phyloP scores from a whole-genome alignment of 2,888 invertebrate species.

The Drosophila merina region DNA sequence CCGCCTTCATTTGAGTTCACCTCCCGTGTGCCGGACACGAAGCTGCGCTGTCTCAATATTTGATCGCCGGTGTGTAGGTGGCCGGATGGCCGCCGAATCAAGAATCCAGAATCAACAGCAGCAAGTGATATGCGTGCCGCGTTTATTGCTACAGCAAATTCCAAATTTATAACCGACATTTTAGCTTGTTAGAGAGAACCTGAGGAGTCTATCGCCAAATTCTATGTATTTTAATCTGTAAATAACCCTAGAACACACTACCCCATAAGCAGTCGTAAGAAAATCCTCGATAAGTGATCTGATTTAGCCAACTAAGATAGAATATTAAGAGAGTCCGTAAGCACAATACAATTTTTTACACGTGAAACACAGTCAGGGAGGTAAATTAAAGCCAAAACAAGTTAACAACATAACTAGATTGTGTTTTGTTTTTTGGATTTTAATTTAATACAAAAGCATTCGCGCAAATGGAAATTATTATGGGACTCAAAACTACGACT shows the following conservation, averaged over 20 bases:
- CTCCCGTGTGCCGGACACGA: constrained; percentile 89
- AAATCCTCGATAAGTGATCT: constrained; percentile 49
- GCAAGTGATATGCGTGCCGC: constrained; percentile 38
- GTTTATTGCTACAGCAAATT: constrained; percentile 38
- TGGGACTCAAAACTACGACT: constrained; percentile 45
- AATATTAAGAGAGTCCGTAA: constrained; percentile 30
- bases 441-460: constrained; percentile 68
- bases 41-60: constrained; percentile 91
- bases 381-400: constrained; percentile 25
- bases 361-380: constrained; percentile 28
- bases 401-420: neutral
- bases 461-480: constrained; percentile 53
- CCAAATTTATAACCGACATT: constrained; percentile 41
- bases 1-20: constrained; percentile 88
- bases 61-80: constrained; percentile 73
- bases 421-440: neutral
- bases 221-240: constrained; percentile 63
- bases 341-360: constrained; percentile 35
- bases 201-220: constrained; percentile 54
- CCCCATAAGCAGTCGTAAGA: constrained; percentile 14
- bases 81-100: neutral
- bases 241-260: constrained; percentile 43
- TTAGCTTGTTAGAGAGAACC: constrained; percentile 23
- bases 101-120: neutral
- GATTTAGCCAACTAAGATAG: constrained; percentile 40